These are phyloP conservation scores for Urosaurus nigricauda DNA, from an alignment of 2,797 vertebrate genomes.

Conservation along the genomic window DNA sequence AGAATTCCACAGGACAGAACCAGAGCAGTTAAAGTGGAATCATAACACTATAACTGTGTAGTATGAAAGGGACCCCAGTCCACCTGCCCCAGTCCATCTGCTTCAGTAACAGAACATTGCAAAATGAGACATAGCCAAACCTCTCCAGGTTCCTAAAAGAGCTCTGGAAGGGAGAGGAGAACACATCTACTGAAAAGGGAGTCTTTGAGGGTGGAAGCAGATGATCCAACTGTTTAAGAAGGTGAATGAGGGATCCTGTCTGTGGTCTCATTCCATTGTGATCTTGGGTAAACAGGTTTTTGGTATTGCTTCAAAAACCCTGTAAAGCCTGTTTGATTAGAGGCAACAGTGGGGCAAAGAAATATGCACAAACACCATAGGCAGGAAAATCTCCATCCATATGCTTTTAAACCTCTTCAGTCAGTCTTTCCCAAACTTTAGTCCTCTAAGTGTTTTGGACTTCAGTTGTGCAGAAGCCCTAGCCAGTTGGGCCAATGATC, in stretches of 20 bases:
- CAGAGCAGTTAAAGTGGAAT: too few species aligned
- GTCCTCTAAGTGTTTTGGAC: too few species aligned
- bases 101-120: background rate
- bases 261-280: background rate
- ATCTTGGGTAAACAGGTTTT: slow-evolving; percentile 2
- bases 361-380: background rate
- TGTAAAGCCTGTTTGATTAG: background rate
- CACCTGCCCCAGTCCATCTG: background rate
- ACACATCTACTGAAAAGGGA: background rate
- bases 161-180: background rate
- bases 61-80: background rate
- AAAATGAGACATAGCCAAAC: background rate
- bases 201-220: background rate
- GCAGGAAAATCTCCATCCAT: background rate
- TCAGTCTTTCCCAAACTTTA: too few species aligned
- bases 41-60: too few species aligned
- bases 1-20: too few species aligned
- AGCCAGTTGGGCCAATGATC: too few species aligned
- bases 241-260: background rate
- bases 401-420: background rate
- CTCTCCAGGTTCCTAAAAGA: background rate
- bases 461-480: too few species aligned
- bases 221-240: background rate
- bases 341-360: background rate
- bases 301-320: background rate